Conservation (phyloP, 2,888 invertebrate species). For the Lasioglossum leucozonium region DNA sequence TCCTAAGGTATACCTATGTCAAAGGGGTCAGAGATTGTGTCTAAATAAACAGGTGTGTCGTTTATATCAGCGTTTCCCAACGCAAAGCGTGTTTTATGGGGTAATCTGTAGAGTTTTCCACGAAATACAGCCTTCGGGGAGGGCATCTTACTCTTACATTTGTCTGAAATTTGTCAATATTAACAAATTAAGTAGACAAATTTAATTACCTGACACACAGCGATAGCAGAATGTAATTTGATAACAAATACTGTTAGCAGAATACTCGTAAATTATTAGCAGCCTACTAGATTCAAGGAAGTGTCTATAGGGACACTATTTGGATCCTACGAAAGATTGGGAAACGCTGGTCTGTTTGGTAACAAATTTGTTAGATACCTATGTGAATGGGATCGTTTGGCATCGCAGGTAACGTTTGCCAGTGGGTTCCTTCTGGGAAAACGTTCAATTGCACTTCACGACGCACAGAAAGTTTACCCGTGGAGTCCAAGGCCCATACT, state of each 20-base stretch:
- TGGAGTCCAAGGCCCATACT: constrained; percentile 93
- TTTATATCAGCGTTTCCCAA: constrained; percentile 57
- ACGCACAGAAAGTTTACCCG: constrained; percentile 91
- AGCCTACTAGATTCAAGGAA: constrained; percentile 16
- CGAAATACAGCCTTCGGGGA: constrained; percentile 32
- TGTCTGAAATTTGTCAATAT: constrained; percentile 43
- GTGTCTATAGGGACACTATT: constrained; percentile 10
- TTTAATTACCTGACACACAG: constrained; percentile 10
- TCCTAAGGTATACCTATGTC: constrained; percentile 52
- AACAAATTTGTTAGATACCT: constrained; percentile 79
- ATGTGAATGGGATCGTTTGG: constrained; percentile 87
- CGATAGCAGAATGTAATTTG: background rate
- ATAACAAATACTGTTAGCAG: constrained; percentile 17
- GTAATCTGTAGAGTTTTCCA: constrained; percentile 33
- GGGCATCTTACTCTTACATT: constrained; percentile 29
- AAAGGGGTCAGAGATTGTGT: constrained; percentile 46
- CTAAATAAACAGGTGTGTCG: constrained; percentile 45
- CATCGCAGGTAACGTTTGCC: constrained; percentile 89
- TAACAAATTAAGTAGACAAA: constrained; percentile 22
- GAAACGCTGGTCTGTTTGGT: constrained; percentile 44
- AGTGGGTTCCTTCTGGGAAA: constrained; percentile 93
- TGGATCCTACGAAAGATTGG: constrained; percentile 38
- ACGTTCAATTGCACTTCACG: constrained; percentile 89
- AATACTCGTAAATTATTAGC: constrained; percentile 17
- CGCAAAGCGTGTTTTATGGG: constrained; percentile 29